Evolutionary conservation across 2,797 vertebrate species (phyloP), one percentile per base, ranked within the genome.

Genomic region (Botia kubotai): DNA sequence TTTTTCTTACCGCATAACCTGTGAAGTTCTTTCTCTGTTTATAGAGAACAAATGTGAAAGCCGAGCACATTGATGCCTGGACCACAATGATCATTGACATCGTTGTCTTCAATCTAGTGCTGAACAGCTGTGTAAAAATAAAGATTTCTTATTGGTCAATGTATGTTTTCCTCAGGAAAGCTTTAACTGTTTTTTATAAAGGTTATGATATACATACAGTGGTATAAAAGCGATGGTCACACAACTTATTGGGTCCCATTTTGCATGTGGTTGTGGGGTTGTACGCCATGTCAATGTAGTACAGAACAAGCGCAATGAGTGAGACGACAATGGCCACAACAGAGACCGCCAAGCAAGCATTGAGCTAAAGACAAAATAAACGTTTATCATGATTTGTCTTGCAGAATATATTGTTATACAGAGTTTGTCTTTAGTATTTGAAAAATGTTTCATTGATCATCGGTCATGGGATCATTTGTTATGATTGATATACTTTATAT

Each of bases 291-390:
- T 94, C 93, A 66, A 91, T 77, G 3, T 84, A 87, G 86, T 93
- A 93, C 70, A 93, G 82, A 84, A 89, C 86, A 46, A 91, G 66
- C 23, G 93, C 92, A 48, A 89, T 63, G 26, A 89, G 3, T 2
- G 93, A 90, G 58, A 92, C 62, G 72, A 89, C 52, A 1, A 78
- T 43, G 19, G 91, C 81, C 29, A 67, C 72, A 11, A 62, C 0
- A 46, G 88, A 90, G 11, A 83, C 57, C 0, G 73, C 2, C 79
- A 93, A 14, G 86, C 91, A 92, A 50, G 55, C 14, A 7, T 50
- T 58, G 53, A 93, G 60, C 93, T 94, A 80, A 13, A 79, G 26
- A 63, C 14, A 33, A n/a, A 36, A 80, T 16, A 17, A 29, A 69
- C 2, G 6, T 3, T 19, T 1, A 39, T 53, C 8, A 70, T 12